Evolutionary conservation across 2,113 vertebrate genomes (phyloP), one percentile per base, ranked within the genome.

Genomic region (Rhinopomastus cyanomelas): DNA sequence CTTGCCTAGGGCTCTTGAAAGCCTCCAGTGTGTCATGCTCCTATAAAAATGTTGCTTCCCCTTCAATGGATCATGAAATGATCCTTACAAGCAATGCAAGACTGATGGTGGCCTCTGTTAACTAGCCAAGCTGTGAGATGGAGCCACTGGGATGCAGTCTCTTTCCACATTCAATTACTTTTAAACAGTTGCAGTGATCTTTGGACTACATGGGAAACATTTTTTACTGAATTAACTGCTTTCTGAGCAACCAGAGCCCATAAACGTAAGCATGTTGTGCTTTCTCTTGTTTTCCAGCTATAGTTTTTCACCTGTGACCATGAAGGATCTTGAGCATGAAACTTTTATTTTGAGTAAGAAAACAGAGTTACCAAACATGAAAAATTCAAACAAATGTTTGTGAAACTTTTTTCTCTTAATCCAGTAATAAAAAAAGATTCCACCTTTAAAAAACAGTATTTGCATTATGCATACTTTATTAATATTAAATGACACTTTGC

Each of bases 401-500:
- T 61, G 61, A 91, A 76, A 49, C 5, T 56, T 61, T 91, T n/a
- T 90, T 92, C 46, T 89, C 46, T 53, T 81, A 86, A 89, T 65
- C 49, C 32, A 81, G 36, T 72, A 18, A 68, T 89, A 84, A 78
- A 81, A 42, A 94, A 87, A n/a, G 10, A 72, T 81, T 65, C 44
- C 17, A 78, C 91, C 44, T 83, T 93, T 92, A 17, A 81, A 92
- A 42, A 95, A 85, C 59, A 85, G 19, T 56, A 84, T 89, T 91
- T 85, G 68, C 49, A 93, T 94, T 93, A 88, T 93, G 46, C 57
- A 83, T 91, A 86, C 64, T 81, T 87, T 91, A 92, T 89, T 87
- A 94, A 95, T 93, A 93, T 92, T 91, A 92, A 42, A 94, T 92
- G 72, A 95, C 80, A 52, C 37, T 85, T 95, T 90, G 56, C 75